These are phyloP conservation scores for Corythoichthys intestinalis DNA, from an alignment of 2,113 vertebrate species.

Conservation along the genomic window DNA sequence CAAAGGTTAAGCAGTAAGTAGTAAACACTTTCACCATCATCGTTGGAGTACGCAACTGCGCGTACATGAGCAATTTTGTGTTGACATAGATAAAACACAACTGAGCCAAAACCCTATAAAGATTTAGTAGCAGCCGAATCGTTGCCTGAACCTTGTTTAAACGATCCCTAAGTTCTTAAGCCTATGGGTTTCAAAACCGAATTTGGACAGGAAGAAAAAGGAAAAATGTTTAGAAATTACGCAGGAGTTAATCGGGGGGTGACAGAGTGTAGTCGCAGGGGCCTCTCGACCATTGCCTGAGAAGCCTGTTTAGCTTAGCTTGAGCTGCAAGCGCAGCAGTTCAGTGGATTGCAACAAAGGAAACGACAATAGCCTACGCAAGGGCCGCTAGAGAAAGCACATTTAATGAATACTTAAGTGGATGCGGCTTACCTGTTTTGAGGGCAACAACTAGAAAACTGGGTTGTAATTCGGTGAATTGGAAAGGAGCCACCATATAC, in stretches of 20 bases:
- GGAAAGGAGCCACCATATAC: constrained; percentile 20
- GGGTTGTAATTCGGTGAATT: constrained; percentile 16
- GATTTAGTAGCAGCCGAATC: no score
- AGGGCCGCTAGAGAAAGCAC: neutral
- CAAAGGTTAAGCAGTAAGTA: no score
- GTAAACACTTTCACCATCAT: no score
- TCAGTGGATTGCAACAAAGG: neutral
- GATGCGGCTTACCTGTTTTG: constrained; percentile 52
- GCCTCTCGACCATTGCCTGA: constrained; percentile 8
- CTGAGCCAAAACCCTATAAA: no score
- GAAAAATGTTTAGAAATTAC: constrained; percentile 2
- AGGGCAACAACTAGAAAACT: constrained; percentile 39
- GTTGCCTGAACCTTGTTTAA: neutral
- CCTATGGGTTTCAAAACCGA: neutral
- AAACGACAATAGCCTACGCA: neutral
- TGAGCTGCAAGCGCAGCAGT: no score
- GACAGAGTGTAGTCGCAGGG: constrained; percentile 19
- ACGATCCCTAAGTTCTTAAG: neutral
- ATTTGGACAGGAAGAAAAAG: no score
- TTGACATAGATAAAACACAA: no score
- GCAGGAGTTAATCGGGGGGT: constrained; percentile 7
- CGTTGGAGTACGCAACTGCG: no score
- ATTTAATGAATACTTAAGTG: no score
- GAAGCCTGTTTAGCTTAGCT: neutral
- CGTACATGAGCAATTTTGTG: no score